Percentiles rank a stretch among this genome's conserved stretches.
phyloP scores from a whole-genome alignment of 2,113 vertebrate genomes.

The Tetraodon nigroviridis region DNA sequence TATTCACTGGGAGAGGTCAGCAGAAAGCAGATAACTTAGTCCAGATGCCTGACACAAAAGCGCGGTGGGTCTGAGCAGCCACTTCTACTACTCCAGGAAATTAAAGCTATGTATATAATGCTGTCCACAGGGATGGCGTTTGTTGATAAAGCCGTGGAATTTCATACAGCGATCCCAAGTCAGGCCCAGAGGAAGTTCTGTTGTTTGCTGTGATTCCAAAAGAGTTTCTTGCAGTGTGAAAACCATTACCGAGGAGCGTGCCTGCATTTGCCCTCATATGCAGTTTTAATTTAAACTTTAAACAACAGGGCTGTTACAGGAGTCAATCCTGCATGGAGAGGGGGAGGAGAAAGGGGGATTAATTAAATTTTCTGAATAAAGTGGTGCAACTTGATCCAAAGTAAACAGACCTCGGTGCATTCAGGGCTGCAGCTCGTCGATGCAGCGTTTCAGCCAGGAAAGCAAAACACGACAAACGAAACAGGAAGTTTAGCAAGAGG shows the following conservation, averaged over 20 bases:
- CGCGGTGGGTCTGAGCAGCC: constrained; percentile 20
- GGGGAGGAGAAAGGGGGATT: not conserved
- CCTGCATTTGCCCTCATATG: not conserved
- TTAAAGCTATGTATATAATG: constrained; percentile 45
- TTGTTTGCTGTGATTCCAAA: constrained; percentile 6
- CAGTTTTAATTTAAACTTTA: constrained; percentile 4
- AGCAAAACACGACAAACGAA: not conserved
- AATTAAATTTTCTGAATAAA: not conserved
- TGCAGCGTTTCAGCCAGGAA: too few relatives aligned
- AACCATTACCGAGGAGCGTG: not conserved
- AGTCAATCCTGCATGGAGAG: not conserved
- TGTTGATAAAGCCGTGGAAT: constrained; percentile 31
- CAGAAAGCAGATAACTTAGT: constrained; percentile 46
- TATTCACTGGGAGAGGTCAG: constrained; percentile 54
- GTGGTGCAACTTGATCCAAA: constrained; percentile 2
- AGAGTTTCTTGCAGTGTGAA: not conserved
- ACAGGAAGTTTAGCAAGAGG: not conserved
- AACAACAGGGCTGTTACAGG: not conserved
- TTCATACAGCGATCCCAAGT: constrained; percentile 21
- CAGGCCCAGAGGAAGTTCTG: not conserved
- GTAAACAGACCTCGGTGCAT: not conserved
- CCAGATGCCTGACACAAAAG: constrained; percentile 56
- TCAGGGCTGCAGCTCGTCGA: too few relatives aligned
- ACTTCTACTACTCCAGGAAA: constrained; percentile 52
- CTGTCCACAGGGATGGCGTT: constrained; percentile 2